phyloP scores from a whole-genome alignment of 2,113 vertebrate species.

The Pithys albifrons region DNA sequence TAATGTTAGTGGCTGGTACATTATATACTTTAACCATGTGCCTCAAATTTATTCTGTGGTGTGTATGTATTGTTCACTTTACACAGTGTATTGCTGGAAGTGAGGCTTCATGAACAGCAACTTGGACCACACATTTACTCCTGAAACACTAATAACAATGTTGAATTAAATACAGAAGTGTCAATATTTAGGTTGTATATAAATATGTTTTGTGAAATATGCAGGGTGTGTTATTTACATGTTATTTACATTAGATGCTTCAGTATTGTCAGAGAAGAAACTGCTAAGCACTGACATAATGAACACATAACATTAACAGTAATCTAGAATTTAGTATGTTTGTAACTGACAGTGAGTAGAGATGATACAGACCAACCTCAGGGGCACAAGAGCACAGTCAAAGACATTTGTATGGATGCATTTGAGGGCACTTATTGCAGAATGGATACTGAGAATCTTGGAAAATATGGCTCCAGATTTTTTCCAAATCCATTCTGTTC shows the following conservation, averaged over 20 bases:
- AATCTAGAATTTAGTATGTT: neutral
- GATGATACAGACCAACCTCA: neutral
- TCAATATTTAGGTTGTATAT: neutral
- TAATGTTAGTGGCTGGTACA: neutral
- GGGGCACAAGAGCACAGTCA: neutral
- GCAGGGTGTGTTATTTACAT: neutral
- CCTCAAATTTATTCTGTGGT: neutral
- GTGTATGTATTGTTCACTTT: neutral
- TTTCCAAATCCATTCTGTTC: neutral
- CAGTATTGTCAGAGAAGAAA: neutral
- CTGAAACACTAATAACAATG: neutral
- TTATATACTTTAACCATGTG: neutral
- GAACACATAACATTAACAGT: neutral
- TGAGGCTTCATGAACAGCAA: neutral
- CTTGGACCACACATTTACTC: neutral
- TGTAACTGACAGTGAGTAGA: neutral
- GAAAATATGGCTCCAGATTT: neutral
- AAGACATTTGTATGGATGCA: neutral
- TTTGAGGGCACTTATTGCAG: neutral
- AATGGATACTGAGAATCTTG: neutral
- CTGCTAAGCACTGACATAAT: neutral
- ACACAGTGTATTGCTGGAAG: neutral
- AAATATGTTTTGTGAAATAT: neutral
- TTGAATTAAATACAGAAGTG: neutral
- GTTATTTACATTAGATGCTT: neutral